Evolutionary conservation across 2,797 vertebrate genomes (phyloP).

Genomic region (Pseudocheirus occidentalis): DNA sequence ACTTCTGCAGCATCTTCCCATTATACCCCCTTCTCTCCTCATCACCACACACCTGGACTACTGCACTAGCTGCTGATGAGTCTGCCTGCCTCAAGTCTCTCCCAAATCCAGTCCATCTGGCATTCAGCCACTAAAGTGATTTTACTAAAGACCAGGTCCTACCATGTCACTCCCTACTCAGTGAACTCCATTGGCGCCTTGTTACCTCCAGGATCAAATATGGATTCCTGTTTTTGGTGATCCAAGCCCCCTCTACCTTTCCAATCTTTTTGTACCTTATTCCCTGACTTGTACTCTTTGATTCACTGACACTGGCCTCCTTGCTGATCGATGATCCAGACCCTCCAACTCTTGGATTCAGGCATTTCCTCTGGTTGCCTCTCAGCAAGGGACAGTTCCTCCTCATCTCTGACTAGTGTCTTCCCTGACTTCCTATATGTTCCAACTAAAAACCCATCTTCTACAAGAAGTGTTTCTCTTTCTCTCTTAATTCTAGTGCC

Average conservation of each 20-base stretch:
- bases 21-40: background rate
- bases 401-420: background rate
- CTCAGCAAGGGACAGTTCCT: background rate
- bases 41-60: background rate
- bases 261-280: background rate
- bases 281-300: background rate
- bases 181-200: background rate
- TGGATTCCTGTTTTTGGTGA: fast-evolving
- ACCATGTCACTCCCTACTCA: background rate
- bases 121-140: background rate
- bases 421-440: background rate
- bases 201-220: background rate
- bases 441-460: background rate
- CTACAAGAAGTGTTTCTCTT: background rate
- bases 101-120: background rate
- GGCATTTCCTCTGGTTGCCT: background rate
- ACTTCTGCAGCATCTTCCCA: background rate
- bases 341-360: background rate
- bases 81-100: background rate
- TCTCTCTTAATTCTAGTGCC: background rate
- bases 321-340: background rate
- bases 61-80: background rate
- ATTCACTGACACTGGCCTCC: background rate
- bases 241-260: background rate
- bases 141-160: background rate